These are phyloP conservation scores for Hypocryptadius cinnamomeus DNA, from an alignment of 2,113 vertebrate genomes.

Conservation along the genomic window DNA sequence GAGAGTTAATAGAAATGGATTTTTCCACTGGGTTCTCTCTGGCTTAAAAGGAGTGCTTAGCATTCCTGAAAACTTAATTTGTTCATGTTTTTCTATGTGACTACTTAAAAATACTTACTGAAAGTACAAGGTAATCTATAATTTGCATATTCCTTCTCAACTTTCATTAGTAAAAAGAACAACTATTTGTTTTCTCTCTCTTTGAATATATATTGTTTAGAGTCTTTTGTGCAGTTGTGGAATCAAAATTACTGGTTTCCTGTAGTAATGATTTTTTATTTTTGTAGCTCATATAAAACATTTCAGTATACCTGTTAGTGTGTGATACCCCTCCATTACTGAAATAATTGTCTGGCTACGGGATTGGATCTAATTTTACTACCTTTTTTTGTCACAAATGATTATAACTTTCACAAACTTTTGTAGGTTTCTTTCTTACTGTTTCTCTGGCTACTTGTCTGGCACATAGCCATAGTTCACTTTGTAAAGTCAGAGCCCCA, in stretches of 20 bases:
- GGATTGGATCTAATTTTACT: not conserved
- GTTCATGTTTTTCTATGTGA: not conserved
- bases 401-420: not conserved
- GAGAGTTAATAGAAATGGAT: not conserved
- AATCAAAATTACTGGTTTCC: not conserved
- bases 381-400: not conserved
- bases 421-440: not conserved
- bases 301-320: not conserved
- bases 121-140: not conserved
- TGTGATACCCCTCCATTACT: not conserved
- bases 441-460: not conserved
- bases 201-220: not conserved
- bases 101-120: not conserved
- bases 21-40: not conserved
- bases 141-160: not conserved
- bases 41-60: not conserved
- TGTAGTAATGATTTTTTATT: not conserved
- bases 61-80: not conserved
- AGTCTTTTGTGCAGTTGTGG: not conserved
- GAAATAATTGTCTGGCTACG: not conserved
- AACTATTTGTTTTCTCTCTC: not conserved
- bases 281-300: not conserved
- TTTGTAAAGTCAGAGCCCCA: not conserved
- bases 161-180: not conserved
- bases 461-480: not conserved